Conservation (phyloP, 2,797 vertebrate genomes). For the Ctenopoma multispine region DNA sequence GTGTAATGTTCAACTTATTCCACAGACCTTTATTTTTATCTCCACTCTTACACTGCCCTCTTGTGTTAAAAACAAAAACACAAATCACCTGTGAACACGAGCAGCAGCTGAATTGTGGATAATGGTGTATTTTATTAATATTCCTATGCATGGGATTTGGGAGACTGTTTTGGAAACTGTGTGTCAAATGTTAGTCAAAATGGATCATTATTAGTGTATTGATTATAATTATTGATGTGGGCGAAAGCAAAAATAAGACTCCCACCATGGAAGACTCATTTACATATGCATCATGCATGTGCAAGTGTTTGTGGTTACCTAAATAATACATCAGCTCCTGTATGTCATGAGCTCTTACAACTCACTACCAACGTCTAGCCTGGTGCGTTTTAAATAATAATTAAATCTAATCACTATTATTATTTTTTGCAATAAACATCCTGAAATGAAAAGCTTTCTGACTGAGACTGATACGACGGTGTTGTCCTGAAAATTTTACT, state of each 20-base stretch:
- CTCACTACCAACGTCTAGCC: neutral
- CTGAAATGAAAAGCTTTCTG: neutral
- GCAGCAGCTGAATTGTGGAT: neutral
- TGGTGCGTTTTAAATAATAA: neutral
- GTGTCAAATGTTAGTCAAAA: neutral
- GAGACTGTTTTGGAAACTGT: neutral
- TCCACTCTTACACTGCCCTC: slow-evolving; percentile 68
- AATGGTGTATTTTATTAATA: neutral
- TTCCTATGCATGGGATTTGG: neutral
- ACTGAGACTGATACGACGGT: neutral
- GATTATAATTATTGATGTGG: neutral
- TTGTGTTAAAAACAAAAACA: slow-evolving; percentile 38
- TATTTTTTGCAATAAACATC: neutral
- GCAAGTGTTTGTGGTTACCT: slow-evolving; percentile 15
- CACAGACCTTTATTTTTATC: slow-evolving; percentile 3
- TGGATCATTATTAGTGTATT: neutral
- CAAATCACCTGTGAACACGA: neutral
- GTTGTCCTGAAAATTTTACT: slow-evolving; percentile 42
- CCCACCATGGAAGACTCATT: slow-evolving; percentile 14
- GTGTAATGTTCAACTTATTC: neutral
- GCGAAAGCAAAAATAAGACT: slow-evolving; percentile 12
- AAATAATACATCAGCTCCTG: slow-evolving; percentile 24
- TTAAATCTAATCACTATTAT: too few relatives aligned
- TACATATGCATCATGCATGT: slow-evolving; percentile 28
- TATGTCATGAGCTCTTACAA: neutral